A percentile compares a stretch with the other conserved stretches of the same genome.
Conservation (phyloP, 2,113 vertebrate genomes). For the Brachionichthys hirsutus region DNA sequence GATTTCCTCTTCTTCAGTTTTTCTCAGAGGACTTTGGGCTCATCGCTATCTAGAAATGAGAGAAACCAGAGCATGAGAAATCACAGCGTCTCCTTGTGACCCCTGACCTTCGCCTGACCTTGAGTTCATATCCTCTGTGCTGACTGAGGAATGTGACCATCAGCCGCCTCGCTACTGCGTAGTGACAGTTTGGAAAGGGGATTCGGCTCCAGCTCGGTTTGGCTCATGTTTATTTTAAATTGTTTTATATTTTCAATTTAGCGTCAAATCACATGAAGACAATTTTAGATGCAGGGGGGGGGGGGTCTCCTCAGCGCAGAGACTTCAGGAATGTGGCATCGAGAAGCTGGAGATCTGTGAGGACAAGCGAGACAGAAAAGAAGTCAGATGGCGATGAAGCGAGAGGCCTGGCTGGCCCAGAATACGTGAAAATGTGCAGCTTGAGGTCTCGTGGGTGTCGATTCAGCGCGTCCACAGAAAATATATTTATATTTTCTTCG, state of each 20-base stretch:
- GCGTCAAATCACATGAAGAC: too few relatives aligned
- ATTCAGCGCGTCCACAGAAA: too few relatives aligned
- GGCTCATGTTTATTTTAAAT: too few relatives aligned
- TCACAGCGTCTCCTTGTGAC: constrained; percentile 1
- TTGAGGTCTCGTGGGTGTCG: constrained; percentile 2
- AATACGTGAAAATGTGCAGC: constrained; percentile 18
- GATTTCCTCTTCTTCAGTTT: neutral
- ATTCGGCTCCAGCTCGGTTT: too few relatives aligned
- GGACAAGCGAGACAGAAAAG: constrained; percentile 36
- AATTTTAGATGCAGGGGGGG: too few relatives aligned
- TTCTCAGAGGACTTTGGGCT: neutral
- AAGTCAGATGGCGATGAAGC: constrained; percentile 30
- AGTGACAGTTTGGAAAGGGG: too few relatives aligned
- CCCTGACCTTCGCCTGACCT: too few relatives aligned
- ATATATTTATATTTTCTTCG: too few relatives aligned
- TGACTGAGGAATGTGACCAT: neutral
- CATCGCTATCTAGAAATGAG: neutral
- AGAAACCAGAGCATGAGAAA: neutral
- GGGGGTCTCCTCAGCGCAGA: constrained; percentile 18
- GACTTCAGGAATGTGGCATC: constrained; percentile 55
- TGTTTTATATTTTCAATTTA: too few relatives aligned
- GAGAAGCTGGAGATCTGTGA: constrained; percentile 50
- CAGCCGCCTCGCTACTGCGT: too few relatives aligned
- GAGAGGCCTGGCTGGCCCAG: constrained; percentile 9
- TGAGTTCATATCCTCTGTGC: neutral